Percentiles rank a stretch among this genome's conserved stretches.
phyloP scores from a whole-genome alignment of 2,113 vertebrate species.

The Cryptomyrus ogoouensis region DNA sequence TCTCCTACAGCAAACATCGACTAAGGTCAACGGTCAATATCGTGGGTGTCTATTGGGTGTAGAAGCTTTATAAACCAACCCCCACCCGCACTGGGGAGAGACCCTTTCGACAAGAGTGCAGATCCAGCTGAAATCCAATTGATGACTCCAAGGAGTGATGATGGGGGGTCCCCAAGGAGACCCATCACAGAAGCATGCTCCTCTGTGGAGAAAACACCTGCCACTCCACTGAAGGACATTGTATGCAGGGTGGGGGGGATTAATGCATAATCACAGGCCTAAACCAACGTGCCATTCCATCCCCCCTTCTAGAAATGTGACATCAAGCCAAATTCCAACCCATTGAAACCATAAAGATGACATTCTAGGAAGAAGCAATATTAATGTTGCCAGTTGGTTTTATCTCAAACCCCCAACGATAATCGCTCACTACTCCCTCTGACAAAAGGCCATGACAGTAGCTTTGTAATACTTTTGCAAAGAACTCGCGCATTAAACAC shows the following conservation, averaged over 20 bases:
- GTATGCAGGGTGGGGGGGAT: background rate
- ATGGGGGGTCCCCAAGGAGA: background rate
- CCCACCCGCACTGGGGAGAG: background rate
- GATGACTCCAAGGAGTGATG: background rate
- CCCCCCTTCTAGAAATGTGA: background rate
- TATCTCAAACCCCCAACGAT: background rate
- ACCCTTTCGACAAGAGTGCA: background rate
- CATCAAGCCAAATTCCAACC: background rate
- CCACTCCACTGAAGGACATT: conserved; percentile 3
- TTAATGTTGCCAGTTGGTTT: background rate
- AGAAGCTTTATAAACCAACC: background rate
- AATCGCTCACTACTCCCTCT: background rate
- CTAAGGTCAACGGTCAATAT: background rate
- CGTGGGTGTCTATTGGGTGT: background rate
- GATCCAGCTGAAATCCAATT: background rate
- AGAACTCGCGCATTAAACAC: background rate
- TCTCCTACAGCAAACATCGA: background rate
- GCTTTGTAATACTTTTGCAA: background rate
- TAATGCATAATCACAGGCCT: background rate
- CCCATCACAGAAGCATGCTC: background rate
- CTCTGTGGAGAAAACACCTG: background rate
- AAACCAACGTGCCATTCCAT: background rate
- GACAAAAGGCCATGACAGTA: background rate
- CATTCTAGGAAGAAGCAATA: background rate
- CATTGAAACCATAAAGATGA: background rate